A percentile compares a stretch with the other conserved stretches of the same genome.
phyloP scores from a whole-genome alignment of 1,140 invertebrate species.

The Solen grandis region DNA sequence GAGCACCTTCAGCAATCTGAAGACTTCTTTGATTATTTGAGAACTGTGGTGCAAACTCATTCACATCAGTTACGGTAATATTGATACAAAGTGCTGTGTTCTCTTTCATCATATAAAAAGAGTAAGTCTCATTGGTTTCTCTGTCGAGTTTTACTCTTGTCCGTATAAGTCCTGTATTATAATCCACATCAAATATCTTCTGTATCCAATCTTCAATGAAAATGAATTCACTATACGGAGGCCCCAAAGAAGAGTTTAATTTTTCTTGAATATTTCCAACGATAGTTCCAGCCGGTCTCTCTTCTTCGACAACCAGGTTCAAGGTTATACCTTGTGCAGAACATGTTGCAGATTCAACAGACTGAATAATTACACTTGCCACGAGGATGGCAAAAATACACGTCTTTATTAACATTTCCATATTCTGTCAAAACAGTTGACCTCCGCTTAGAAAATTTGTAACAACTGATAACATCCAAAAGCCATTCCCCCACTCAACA shows the following conservation, averaged over 20 bases:
- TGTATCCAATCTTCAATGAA: conserved; percentile 14
- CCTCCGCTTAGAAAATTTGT: too few relatives aligned
- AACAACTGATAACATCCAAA: too few relatives aligned
- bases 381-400: too few relatives aligned
- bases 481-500: too few relatives aligned
- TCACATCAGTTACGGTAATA: conserved; percentile 86
- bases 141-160: conserved; percentile 85
- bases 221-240: conserved; percentile 18
- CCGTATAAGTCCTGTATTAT: conserved; percentile 32
- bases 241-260: background rate
- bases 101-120: conserved; percentile 91
- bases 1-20: conserved; percentile 84
- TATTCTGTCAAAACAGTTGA: too few relatives aligned
- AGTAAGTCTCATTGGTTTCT: conserved; percentile 94
- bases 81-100: conserved; percentile 74
- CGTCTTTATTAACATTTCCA: too few relatives aligned
- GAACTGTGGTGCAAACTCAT: conserved; percentile 96
- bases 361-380: too few relatives aligned
- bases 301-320: conserved; percentile 2
- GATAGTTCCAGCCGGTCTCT: background rate
- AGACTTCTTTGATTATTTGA: conserved; percentile 69
- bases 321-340: background rate
- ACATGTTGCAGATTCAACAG: background rate
- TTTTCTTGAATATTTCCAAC: conserved; percentile 13
- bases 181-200: conserved; percentile 34